These are phyloP conservation scores for Proales similis DNA, from an alignment of 1,140 invertebrate species.

Conservation along the genomic window DNA sequence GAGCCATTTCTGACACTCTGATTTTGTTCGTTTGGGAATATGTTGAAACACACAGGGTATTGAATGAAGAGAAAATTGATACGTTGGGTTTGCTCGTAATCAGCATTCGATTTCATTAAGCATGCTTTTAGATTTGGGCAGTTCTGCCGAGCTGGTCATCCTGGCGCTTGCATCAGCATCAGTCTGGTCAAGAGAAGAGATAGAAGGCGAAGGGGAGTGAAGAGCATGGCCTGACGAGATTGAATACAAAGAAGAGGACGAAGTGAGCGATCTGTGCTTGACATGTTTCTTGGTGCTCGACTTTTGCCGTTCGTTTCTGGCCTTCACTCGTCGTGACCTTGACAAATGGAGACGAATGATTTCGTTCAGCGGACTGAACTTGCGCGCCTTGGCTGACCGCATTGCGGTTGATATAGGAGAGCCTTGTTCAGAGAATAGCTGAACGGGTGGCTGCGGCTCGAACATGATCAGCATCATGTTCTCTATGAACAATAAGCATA, in stretches of 20 bases:
- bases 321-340: constrained; percentile 17
- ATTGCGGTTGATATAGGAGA: not conserved
- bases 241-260: not conserved
- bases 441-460: constrained; percentile 20
- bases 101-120: constrained; percentile 16
- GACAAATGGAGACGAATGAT: constrained; percentile 21
- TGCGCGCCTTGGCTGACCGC: not conserved
- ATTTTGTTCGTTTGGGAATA: too few species aligned
- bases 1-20: too few species aligned
- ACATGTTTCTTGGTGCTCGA: not conserved
- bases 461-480: constrained; percentile 68
- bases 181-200: not conserved
- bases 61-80: too few species aligned
- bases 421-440: not conserved
- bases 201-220: not conserved
- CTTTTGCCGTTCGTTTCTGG: constrained; percentile 12
- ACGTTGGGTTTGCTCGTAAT: not conserved
- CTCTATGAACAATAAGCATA: constrained; percentile 79
- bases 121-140: constrained; percentile 23
- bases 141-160: too few species aligned
- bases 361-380: constrained; percentile 10
- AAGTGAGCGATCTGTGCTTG: not conserved
- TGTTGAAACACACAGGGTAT: too few species aligned
- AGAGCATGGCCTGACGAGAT: not conserved
- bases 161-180: not conserved